A percentile compares a stretch with the other conserved stretches of the same genome.
phyloP scores from a whole-genome alignment of 1,140 invertebrate species.

The Temnothorax longispinosus region DNA sequence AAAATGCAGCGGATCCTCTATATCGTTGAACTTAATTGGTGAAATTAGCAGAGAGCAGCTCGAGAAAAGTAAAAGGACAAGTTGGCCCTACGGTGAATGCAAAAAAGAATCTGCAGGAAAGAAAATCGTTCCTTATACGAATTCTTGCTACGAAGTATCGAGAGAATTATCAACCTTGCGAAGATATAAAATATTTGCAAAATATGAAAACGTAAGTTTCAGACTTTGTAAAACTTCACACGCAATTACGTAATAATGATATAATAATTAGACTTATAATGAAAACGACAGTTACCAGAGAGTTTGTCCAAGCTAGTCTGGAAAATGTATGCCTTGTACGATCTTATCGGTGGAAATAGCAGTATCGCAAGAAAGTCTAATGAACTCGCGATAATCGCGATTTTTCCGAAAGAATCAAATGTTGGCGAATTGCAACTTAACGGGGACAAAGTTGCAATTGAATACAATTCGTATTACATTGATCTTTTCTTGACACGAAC shows the following conservation, averaged over 20 bases:
- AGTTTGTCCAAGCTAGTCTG: constrained; percentile 71
- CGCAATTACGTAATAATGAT: neutral
- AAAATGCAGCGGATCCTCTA: constrained; percentile 80
- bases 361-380: constrained; percentile 61
- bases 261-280: constrained; percentile 33
- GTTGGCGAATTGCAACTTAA: constrained; percentile 77
- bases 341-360: constrained; percentile 77
- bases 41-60: constrained; percentile 80
- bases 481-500: constrained; percentile 79
- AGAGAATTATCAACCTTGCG: constrained; percentile 83
- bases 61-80: constrained; percentile 72
- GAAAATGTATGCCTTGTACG: constrained; percentile 78
- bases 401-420: constrained; percentile 79
- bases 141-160: constrained; percentile 82
- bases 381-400: constrained; percentile 74
- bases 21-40: constrained; percentile 78
- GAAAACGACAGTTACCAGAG: constrained; percentile 76
- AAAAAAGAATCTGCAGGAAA: constrained; percentile 74
- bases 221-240: constrained; percentile 11
- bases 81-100: constrained; percentile 82
- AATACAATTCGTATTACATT: constrained; percentile 77
- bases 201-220: constrained; percentile 80
- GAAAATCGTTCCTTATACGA: constrained; percentile 77
- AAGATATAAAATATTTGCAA: constrained; percentile 78
- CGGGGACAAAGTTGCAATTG: constrained; percentile 72